Percentiles rank a stretch among this genome's conserved stretches.
phyloP scores from a whole-genome alignment of 2,888 invertebrate species.

The Bembecia ichneumoniformis region DNA sequence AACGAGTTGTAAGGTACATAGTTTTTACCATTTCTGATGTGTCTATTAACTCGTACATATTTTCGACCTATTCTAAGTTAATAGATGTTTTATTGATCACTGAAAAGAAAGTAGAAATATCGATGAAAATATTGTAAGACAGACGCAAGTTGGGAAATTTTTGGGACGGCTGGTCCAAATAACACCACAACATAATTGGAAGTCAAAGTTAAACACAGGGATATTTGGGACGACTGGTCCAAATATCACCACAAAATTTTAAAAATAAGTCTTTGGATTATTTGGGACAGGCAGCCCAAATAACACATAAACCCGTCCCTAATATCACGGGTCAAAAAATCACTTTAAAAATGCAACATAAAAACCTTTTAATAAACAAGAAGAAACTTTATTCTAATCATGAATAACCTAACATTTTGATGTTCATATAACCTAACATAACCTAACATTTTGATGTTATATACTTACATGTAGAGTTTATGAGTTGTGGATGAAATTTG shows the following conservation, averaged over 20 bases:
- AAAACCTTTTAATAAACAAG: not conserved
- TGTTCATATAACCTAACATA: no score
- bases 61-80: constrained; percentile 3
- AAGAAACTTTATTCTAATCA: not conserved
- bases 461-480: no score
- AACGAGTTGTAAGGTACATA: constrained; percentile 1
- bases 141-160: not conserved
- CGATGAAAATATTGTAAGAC: not conserved
- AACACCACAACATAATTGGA: not conserved
- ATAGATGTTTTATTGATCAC: constrained; percentile 1
- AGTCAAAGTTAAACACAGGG: not conserved
- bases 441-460: no score
- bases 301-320: not conserved
- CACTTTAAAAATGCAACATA: not conserved
- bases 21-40: constrained; percentile 4
- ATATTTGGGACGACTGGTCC: not conserved
- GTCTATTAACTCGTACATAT: constrained; percentile 1
- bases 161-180: not conserved
- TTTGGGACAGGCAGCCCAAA: not conserved
- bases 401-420: not conserved
- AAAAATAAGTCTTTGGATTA: not conserved
- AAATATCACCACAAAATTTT: not conserved
- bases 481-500: no score
- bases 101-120: not conserved
- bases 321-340: not conserved